These are phyloP conservation scores for Lasiommata megera DNA, from an alignment of 2,888 invertebrate species.

Conservation along the genomic window DNA sequence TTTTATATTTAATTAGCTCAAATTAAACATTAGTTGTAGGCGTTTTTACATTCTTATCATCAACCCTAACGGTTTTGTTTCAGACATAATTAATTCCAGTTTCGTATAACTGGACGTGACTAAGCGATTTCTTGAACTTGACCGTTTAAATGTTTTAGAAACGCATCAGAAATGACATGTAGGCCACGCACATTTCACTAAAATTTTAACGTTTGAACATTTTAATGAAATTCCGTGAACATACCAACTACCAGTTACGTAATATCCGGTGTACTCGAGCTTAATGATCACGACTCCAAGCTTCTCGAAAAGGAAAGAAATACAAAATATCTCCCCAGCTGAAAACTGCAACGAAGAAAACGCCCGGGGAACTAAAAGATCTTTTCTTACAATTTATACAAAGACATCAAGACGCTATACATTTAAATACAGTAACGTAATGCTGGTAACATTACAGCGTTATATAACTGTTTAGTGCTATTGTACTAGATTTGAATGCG, in stretches of 20 bases:
- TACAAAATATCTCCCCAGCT: conserved; percentile 22
- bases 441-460: conserved; percentile 20
- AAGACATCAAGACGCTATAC: conserved; percentile 24
- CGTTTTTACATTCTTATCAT: too few relatives aligned
- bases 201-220: not conserved
- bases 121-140: too few relatives aligned
- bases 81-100: too few relatives aligned
- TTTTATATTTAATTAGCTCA: too few relatives aligned
- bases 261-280: not conserved
- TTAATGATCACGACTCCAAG: conserved; percentile 20
- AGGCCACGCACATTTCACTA: not conserved
- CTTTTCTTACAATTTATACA: conserved; percentile 27
- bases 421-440: conserved; percentile 26
- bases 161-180: not conserved
- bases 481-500: conserved; percentile 32
- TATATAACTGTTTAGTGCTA: conserved; percentile 30
- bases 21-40: too few relatives aligned
- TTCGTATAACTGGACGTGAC: too few relatives aligned
- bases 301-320: conserved; percentile 21
- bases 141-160: too few relatives aligned
- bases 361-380: conserved; percentile 23
- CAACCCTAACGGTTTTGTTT: too few relatives aligned
- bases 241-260: not conserved
- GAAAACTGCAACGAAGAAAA: conserved; percentile 27
- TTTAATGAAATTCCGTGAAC: not conserved